Evolutionary conservation across 2,888 invertebrate species (phyloP).

Genomic region (Hirtodrosophila confusa): DNA sequence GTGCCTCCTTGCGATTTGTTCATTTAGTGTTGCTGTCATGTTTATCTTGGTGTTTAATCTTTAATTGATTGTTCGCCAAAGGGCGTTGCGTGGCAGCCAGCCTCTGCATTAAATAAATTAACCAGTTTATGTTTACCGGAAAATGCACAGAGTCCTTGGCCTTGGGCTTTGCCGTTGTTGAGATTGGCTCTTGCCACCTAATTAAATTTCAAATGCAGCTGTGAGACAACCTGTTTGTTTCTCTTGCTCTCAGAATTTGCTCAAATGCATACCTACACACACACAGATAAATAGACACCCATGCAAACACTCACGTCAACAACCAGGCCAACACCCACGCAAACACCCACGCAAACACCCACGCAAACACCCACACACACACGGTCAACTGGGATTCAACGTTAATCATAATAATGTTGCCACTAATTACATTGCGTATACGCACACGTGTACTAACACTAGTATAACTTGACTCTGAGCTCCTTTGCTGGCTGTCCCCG

Average conservation of each 20-base stretch:
- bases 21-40: conserved; percentile 3
- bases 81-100: conserved; percentile 3
- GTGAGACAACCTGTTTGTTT: conserved; percentile 18
- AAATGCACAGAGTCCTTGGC: conserved; percentile 13
- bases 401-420: conserved; percentile 77
- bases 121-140: conserved; percentile 3
- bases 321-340: too few species aligned
- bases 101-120: conserved; percentile 41
- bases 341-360: conserved; percentile 23
- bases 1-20: not conserved
- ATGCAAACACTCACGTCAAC: not conserved
- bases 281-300: conserved; percentile 14
- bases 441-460: conserved; percentile 63
- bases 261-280: conserved; percentile 22
- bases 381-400: conserved; percentile 40
- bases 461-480: conserved; percentile 30
- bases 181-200: conserved; percentile 60
- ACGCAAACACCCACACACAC: conserved; percentile 17
- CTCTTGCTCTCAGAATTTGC: conserved; percentile 25
- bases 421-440: conserved; percentile 79
- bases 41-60: conserved; percentile 42
- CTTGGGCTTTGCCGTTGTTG: conserved; percentile 17
- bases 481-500: not conserved
- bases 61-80: conserved; percentile 40
- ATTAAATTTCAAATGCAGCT: conserved; percentile 71